phyloP scores from a whole-genome alignment of 2,797 vertebrate genomes.

The Dryobates pubescens region DNA sequence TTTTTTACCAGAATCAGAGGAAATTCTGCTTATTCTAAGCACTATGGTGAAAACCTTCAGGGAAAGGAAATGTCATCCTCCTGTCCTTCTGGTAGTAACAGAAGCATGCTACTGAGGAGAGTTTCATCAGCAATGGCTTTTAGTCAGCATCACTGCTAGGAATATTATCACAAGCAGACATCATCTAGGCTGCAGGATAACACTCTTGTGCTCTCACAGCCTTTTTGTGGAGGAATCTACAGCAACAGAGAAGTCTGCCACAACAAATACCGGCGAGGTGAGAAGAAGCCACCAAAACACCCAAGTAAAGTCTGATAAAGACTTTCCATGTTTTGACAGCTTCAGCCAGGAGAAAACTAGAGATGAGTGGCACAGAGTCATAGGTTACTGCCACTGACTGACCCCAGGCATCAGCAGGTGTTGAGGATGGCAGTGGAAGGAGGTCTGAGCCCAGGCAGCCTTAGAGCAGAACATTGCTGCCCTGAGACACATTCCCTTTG shows the following conservation, averaged over 20 bases:
- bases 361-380: not conserved
- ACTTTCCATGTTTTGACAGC: not conserved
- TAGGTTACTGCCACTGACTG: not conserved
- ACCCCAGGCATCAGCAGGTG: not conserved
- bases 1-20: not conserved
- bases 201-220: not conserved
- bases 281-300: not conserved
- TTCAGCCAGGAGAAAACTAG: rapidly evolving
- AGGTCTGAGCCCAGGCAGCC: not conserved
- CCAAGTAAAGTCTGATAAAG: not conserved
- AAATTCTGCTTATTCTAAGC: not conserved
- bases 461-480: not conserved
- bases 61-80: not conserved
- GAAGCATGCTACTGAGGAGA: not conserved
- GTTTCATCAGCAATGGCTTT: not conserved
- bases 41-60: not conserved
- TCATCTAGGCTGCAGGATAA: not conserved
- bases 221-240: not conserved
- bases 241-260: not conserved
- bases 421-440: not conserved
- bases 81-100: not conserved
- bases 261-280: not conserved
- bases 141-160: not conserved
- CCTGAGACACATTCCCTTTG: not conserved
- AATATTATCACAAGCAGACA: not conserved